Evolutionary conservation across 2,797 vertebrate species (phyloP), one percentile per base, ranked within the genome.

Genomic region (Gallinago solitaria): DNA sequence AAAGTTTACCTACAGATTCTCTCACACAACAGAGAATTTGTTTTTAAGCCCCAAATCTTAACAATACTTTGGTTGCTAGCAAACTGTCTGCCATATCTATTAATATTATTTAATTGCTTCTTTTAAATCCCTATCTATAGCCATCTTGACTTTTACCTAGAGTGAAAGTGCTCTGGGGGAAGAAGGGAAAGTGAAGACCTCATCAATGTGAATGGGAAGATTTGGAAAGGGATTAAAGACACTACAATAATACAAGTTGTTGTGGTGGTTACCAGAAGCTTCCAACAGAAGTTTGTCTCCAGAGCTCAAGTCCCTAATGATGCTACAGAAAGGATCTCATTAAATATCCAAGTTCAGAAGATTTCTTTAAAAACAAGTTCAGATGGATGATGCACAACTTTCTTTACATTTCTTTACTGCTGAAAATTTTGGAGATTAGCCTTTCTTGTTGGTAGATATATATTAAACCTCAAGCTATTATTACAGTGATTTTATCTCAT

Each of bases 191-290:
- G 21, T 47, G 24, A 86, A 93, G 43, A 53, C 8, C 2, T 63
- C 63, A 67, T 73, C 56, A 67, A 4, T 25, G 43, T 57, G 65
- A 83, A 67, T 57, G 33, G 74, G 79, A 89, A 78, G 21, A 15
- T 81, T 89, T 86, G 77, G 53, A 89, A 93, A 83, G 56, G 20
- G 37, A 69, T 91, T 76, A 90, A 88, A 93, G 47, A 19, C 50
- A 50, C 53, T 57, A 41, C 24, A 33, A 41, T 67, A 89, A 74
- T 73, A 47, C 35, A 83, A 68, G 56, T 63, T 86, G n/a, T 63
- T 63, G 50, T 33, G 43, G 28, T 68, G 18, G 6, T 69, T 76
- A 65, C 83, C 77, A 69, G 50, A 79, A 51, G 11, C 21, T 94
- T 95, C 65, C 74, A 84, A 76, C 9, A 73, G 41, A 74, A 19